Percentiles rank a stretch among this genome's conserved stretches.
Evolutionary conservation across 2,797 vertebrate species (phyloP).

Genomic region (Lepus townsendii): DNA sequence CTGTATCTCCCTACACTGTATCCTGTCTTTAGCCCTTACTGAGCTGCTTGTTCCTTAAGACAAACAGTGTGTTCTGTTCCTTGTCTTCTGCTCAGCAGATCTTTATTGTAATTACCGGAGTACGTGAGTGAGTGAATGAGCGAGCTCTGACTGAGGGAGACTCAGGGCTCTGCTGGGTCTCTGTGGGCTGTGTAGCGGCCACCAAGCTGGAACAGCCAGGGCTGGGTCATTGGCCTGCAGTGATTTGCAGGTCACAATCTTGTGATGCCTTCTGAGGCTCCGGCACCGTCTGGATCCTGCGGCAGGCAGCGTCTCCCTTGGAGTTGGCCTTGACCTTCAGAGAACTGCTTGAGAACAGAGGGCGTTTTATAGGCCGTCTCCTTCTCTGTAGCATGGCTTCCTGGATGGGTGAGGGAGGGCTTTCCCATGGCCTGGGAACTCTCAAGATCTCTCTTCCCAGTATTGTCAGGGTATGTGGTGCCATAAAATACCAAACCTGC

Average conservation of each 20-base stretch:
- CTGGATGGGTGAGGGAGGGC: not conserved
- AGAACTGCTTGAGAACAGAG: not conserved
- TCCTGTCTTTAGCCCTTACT: not conserved
- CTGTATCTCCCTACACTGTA: not conserved
- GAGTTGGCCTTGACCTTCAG: not conserved
- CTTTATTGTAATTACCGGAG: not conserved
- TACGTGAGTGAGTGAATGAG: not conserved
- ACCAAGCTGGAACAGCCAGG: not conserved
- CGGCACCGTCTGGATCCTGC: not conserved
- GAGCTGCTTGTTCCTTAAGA: not conserved
- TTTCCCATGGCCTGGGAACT: not conserved
- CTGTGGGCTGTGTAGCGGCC: not conserved
- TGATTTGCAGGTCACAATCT: not conserved
- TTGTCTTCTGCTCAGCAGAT: not conserved
- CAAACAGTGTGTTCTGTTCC: not conserved
- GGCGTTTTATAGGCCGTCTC: not conserved
- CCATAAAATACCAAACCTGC: not conserved
- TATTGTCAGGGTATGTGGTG: not conserved
- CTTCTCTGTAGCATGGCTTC: not conserved
- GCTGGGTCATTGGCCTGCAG: not conserved
- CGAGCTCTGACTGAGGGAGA: not conserved
- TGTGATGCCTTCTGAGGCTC: not conserved
- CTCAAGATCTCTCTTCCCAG: not conserved
- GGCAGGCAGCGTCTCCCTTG: not conserved
- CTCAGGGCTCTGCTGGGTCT: not conserved